phyloP scores from a whole-genome alignment of 2,888 invertebrate genomes.

The Orthonevra nobilis region DNA sequence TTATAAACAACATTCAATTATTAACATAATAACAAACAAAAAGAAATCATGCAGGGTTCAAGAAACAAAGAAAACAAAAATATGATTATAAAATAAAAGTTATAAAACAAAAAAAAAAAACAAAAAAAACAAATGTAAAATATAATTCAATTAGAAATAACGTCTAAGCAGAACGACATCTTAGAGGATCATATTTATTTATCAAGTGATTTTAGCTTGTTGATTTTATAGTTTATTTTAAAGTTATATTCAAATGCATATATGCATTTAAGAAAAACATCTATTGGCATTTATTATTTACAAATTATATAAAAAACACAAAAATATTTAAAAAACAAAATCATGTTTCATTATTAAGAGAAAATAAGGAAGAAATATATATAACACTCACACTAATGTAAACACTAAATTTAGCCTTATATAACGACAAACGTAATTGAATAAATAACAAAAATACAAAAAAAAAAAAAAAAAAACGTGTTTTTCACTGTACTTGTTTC shows the following conservation, averaged over 20 bases:
- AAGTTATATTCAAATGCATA: conserved; percentile 32
- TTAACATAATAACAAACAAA: conserved; percentile 38
- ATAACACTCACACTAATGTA: conserved; percentile 34
- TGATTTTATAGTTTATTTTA: conserved; percentile 21
- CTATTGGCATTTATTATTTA: conserved; percentile 38
- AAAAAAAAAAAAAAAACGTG: too few relatives aligned
- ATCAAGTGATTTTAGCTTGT: conserved; percentile 34
- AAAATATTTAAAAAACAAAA: background rate
- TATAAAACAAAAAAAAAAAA: conserved; percentile 25
- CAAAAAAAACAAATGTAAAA: conserved; percentile 42
- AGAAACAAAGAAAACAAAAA: conserved; percentile 54
- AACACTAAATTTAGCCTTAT: conserved; percentile 68
- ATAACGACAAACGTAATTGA: conserved; percentile 59
- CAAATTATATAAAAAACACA: conserved; percentile 2
- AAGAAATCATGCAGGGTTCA: conserved; percentile 70
- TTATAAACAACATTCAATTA: conserved; percentile 41
- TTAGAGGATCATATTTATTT: conserved; percentile 12
- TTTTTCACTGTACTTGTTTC: too few relatives aligned
- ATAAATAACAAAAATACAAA: conserved; percentile 55
- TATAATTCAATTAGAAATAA: conserved; percentile 36
- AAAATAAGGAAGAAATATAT: conserved; percentile 6
- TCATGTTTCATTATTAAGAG: conserved; percentile 45
- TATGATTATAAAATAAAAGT: conserved; percentile 4
- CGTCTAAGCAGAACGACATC: conserved; percentile 12
- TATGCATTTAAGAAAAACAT: conserved; percentile 3